Percentiles rank a stretch among this genome's conserved stretches.
Evolutionary conservation across 2,888 invertebrate species (phyloP).

Genomic region (Lysandra coridon): DNA sequence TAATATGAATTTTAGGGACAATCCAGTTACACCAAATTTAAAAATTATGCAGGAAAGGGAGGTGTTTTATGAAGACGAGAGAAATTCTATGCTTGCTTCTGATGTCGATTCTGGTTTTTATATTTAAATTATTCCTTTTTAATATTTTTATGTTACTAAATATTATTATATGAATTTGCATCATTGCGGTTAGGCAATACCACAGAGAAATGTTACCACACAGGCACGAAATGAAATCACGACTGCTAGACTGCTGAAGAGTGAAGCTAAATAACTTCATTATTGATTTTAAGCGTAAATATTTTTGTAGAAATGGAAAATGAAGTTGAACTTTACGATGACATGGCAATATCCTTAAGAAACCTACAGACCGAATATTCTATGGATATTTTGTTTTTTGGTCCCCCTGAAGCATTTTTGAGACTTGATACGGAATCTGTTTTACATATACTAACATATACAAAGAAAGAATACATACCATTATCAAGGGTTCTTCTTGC

Average conservation of each 20-base stretch:
- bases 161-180: background rate
- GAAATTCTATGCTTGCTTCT: constrained; percentile 65
- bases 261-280: background rate
- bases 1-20: background rate
- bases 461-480: constrained; percentile 62
- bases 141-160: background rate
- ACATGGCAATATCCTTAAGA: constrained; percentile 62
- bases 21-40: constrained; percentile 48
- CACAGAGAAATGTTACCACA: too few relatives aligned
- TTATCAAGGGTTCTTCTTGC: constrained; percentile 60
- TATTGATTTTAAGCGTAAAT: background rate
- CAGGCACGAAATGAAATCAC: too few relatives aligned
- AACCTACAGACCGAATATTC: constrained; percentile 52
- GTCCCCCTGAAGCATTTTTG: constrained; percentile 63
- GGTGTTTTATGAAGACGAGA: constrained; percentile 65
- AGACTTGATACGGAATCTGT: constrained; percentile 67
- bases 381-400: constrained; percentile 71
- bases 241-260: too few relatives aligned
- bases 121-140: background rate
- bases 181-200: too few relatives aligned
- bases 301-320: constrained; percentile 7
- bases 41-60: constrained; percentile 54
- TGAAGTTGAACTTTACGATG: constrained; percentile 51
- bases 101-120: constrained; percentile 1
- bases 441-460: constrained; percentile 60